Percentiles rank a stretch among this genome's conserved stretches.
Conservation (phyloP, 2,888 invertebrate genomes). For the Ophion slaviceki region DNA sequence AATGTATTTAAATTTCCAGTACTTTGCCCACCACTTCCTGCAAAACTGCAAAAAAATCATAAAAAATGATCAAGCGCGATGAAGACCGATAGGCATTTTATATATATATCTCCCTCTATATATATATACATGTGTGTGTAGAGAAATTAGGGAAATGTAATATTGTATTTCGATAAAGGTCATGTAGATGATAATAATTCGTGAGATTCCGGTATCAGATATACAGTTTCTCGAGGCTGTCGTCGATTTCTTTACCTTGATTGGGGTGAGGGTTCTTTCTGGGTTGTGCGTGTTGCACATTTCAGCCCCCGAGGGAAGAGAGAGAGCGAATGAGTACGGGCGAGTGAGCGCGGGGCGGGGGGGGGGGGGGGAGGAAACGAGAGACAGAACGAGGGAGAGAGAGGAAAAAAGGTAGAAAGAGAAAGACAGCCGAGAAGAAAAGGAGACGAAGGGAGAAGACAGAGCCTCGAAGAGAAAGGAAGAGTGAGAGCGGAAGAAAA, state of each 20-base stretch:
- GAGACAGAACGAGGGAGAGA: not conserved
- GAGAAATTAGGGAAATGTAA: slow-evolving; percentile 6
- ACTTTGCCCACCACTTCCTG: too few species aligned
- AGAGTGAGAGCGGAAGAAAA: not conserved
- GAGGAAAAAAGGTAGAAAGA: not conserved
- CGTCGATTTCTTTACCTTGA: not conserved
- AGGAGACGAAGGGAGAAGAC: not conserved
- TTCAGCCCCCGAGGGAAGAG: not conserved
- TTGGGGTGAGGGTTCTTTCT: slow-evolving; percentile 63
- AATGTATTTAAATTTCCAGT: too few species aligned
- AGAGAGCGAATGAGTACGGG: too few species aligned
- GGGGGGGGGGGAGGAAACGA: not conserved
- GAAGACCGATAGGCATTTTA: too few species aligned
- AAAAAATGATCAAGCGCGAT: too few species aligned
- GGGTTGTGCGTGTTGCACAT: slow-evolving; percentile 56
- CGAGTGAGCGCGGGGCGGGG: too few species aligned
- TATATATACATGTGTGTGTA: not conserved
- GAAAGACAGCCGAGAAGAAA: not conserved
- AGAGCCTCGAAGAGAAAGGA: not conserved
- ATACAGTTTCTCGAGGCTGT: slow-evolving; percentile 63
- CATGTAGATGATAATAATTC: slow-evolving; percentile 69
- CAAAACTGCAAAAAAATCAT: too few species aligned
- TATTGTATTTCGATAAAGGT: slow-evolving; percentile 19
- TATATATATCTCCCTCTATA: too few species aligned
- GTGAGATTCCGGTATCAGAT: slow-evolving; percentile 62